Evolutionary conservation across 1,140 invertebrate genomes (phyloP).

Genomic region (Brachionus manjavacas): DNA sequence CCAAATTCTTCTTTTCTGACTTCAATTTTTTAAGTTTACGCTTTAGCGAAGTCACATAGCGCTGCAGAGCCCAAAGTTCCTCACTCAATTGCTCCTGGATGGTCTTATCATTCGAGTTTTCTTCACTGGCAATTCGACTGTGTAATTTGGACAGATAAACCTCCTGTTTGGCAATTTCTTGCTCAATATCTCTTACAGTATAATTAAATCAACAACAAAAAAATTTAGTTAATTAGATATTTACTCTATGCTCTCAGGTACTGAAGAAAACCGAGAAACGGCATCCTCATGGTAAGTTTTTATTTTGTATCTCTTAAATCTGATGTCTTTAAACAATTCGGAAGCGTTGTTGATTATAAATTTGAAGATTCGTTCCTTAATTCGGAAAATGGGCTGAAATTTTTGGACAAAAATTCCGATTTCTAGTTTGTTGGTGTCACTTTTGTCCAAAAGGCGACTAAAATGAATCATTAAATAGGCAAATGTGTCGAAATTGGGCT

Average conservation of each 20-base stretch:
- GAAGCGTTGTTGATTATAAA: constrained; percentile 8
- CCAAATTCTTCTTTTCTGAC: constrained; percentile 18
- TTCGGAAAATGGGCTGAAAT: constrained; percentile 39
- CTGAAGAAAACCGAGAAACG: background rate
- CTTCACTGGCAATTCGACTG: constrained; percentile 27
- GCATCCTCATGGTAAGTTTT: background rate
- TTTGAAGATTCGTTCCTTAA: constrained; percentile 34
- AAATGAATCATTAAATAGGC: constrained; percentile 38
- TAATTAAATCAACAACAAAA: background rate
- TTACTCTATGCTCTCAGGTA: background rate
- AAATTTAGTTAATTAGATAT: background rate
- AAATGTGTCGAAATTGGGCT: constrained; percentile 35
- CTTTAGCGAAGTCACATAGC: constrained; percentile 32
- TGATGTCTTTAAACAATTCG: constrained; percentile 3
- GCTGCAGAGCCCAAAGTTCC: constrained; percentile 31
- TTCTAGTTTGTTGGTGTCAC: constrained; percentile 13
- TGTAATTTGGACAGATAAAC: constrained; percentile 35
- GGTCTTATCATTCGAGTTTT: constrained; percentile 21
- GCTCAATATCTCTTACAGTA: background rate
- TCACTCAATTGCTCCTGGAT: constrained; percentile 28
- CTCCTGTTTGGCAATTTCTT: constrained; percentile 39
- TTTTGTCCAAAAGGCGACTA: background rate
- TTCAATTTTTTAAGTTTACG: constrained; percentile 39
- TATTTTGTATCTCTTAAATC: constrained; percentile 26
- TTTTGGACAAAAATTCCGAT: constrained; percentile 19